Evolutionary conservation across 2,113 vertebrate species (phyloP).

Genomic region (Pseudopipra pipra): DNA sequence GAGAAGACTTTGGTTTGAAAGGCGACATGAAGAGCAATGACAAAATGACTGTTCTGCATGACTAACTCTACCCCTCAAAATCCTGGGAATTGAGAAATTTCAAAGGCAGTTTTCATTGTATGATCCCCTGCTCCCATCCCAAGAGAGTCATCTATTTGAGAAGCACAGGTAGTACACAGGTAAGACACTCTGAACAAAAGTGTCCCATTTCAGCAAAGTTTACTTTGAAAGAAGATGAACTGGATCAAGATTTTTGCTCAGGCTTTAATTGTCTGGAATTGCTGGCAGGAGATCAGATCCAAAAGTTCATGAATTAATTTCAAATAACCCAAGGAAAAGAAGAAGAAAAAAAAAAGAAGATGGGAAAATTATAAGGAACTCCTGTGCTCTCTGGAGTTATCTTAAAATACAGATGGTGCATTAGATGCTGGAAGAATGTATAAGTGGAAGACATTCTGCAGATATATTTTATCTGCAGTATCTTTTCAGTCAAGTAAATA

Average conservation of each 20-base stretch:
- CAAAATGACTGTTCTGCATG: background rate
- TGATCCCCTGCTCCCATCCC: background rate
- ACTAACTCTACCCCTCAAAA: background rate
- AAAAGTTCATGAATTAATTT: background rate
- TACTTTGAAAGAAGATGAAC: background rate
- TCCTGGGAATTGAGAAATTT: background rate
- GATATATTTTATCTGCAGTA: background rate
- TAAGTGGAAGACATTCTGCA: background rate
- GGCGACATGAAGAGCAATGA: background rate
- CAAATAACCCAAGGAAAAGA: background rate
- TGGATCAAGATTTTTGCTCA: background rate
- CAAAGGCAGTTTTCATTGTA: background rate
- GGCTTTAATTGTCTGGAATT: background rate
- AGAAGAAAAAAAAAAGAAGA: background rate
- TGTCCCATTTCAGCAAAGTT: background rate
- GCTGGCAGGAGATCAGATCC: background rate
- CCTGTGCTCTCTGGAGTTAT: background rate
- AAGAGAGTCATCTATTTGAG: background rate
- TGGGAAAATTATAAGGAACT: background rate
- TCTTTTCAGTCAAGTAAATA: background rate
- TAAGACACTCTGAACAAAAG: background rate
- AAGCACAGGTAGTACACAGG: background rate
- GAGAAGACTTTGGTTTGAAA: background rate
- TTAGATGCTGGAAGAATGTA: background rate
- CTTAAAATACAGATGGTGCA: background rate